These are phyloP conservation scores for Pemphredon lugubris DNA, from an alignment of 2,888 invertebrate genomes.

Conservation along the genomic window DNA sequence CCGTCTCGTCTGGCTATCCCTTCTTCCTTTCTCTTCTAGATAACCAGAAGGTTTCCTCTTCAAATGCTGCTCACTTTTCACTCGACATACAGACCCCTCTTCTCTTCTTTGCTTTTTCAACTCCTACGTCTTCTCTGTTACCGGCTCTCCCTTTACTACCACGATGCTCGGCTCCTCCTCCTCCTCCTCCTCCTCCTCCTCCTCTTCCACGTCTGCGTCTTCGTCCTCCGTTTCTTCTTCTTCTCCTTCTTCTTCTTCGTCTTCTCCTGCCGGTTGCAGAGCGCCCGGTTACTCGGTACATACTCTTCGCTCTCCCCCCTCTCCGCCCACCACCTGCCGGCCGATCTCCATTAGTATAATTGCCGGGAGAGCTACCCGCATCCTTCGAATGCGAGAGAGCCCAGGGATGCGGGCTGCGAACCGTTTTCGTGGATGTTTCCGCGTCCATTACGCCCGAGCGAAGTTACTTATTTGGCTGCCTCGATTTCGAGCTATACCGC, in stretches of 20 bases:
- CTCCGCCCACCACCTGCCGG: slow-evolving; percentile 46
- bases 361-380: slow-evolving; percentile 77
- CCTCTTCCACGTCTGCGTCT: slow-evolving; percentile 22
- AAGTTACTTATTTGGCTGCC: slow-evolving; percentile 47
- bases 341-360: slow-evolving; percentile 80
- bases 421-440: slow-evolving; percentile 55
- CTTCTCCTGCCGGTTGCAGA: slow-evolving; percentile 17
- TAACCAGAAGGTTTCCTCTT: slow-evolving; percentile 65
- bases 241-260: slow-evolving; percentile 30
- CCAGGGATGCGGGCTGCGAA: slow-evolving; percentile 69
- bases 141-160: neutral
- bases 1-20: slow-evolving; percentile 52
- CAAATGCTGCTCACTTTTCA: slow-evolving; percentile 72
- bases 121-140: slow-evolving; percentile 35
- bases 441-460: slow-evolving; percentile 38
- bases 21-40: slow-evolving; percentile 51
- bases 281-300: slow-evolving; percentile 31
- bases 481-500: slow-evolving; percentile 33
- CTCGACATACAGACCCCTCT: slow-evolving; percentile 55
- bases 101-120: slow-evolving; percentile 44
- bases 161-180: neutral
- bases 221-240: slow-evolving; percentile 22
- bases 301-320: slow-evolving; percentile 44
- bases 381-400: too few species aligned
- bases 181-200: neutral